Evolutionary conservation across 2,113 vertebrate species (phyloP).

Genomic region (Tachysurus fulvidraco): DNA sequence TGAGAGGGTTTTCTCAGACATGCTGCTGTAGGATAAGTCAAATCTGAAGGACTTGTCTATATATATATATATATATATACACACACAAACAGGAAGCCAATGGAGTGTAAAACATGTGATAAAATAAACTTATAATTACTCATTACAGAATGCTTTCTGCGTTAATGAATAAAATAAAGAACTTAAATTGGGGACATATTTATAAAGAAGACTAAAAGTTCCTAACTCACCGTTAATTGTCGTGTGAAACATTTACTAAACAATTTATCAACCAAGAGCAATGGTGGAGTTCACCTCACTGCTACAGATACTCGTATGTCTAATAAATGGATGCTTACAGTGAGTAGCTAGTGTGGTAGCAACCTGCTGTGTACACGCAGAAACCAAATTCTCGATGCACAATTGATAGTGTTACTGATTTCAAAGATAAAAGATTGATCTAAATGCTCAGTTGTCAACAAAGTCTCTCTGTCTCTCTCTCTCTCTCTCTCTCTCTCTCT

Average conservation of each 20-base stretch:
- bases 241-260: background rate
- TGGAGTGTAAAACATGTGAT: background rate
- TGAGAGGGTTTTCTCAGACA: background rate
- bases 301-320: background rate
- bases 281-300: background rate
- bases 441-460: background rate
- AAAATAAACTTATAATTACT: background rate
- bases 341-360: background rate
- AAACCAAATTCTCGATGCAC: background rate
- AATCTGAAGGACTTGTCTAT: background rate
- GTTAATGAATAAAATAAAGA: background rate
- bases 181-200: background rate
- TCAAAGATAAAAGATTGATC: background rate
- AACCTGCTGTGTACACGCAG: background rate
- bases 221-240: background rate
- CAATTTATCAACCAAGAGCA: background rate
- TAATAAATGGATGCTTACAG: background rate
- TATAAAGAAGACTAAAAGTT: background rate
- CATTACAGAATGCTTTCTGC: background rate
- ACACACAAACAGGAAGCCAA: background rate
- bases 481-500: no score
- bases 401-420: background rate
- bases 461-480: no score
- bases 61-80: background rate
- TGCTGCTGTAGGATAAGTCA: background rate